Percentiles rank a stretch among this genome's conserved stretches.
Conservation (phyloP, 2,797 vertebrate species). For the Ctenopoma multispine region DNA sequence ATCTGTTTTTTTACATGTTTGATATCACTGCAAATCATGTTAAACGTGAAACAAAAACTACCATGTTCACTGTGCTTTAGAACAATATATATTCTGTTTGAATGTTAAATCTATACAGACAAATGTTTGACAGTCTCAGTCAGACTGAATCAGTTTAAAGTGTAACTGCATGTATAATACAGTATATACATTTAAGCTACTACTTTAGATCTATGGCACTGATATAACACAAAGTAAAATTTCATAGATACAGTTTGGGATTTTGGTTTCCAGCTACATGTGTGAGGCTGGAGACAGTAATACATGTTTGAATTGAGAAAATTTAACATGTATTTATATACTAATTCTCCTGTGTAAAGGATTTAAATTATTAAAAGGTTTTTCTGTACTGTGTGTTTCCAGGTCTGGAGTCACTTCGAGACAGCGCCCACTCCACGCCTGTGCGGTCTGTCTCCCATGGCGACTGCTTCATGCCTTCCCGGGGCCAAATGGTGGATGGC, state of each 20-base stretch:
- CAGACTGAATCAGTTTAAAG: no score
- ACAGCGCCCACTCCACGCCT: constrained; percentile 95
- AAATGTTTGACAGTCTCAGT: no score
- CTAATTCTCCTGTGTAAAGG: no score
- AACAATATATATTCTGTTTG: no score
- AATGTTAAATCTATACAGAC: no score
- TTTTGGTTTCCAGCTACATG: background rate
- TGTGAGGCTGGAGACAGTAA: background rate
- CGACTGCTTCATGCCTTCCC: constrained; percentile 85
- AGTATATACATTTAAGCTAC: no score
- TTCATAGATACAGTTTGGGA: background rate
- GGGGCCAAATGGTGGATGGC: constrained; percentile 82
- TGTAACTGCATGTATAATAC: no score
- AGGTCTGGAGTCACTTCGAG: constrained; percentile 95
- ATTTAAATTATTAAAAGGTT: background rate
- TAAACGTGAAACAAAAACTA: background rate
- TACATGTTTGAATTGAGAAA: background rate
- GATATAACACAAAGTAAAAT: background rate
- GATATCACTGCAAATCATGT: background rate
- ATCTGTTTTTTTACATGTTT: background rate
- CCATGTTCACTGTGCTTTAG: background rate
- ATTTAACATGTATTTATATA: background rate
- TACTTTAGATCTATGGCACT: background rate
- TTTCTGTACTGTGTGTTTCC: constrained; percentile 31
- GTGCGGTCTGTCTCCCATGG: constrained; percentile 90